These are phyloP conservation scores for Amphipyra tragopoginis DNA, from an alignment of 2,888 invertebrate genomes.

Conservation along the genomic window DNA sequence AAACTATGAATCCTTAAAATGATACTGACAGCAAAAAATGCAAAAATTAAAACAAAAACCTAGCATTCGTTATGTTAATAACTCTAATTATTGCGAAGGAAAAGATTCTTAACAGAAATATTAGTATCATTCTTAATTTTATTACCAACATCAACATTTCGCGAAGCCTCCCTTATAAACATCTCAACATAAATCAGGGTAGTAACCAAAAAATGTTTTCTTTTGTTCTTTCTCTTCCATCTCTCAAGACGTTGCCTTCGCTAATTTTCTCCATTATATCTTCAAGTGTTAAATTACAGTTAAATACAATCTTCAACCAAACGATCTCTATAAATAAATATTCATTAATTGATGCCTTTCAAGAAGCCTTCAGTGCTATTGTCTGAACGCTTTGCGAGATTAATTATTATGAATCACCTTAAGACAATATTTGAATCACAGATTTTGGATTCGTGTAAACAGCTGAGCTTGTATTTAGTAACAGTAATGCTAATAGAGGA, in stretches of 20 bases:
- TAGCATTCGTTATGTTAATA: neutral
- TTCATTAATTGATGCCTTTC: conserved; percentile 42
- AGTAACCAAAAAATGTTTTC: conserved; percentile 21
- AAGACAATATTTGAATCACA: conserved; percentile 50
- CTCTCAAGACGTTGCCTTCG: conserved; percentile 18
- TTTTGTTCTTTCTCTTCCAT: conserved; percentile 16
- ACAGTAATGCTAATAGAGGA: conserved; percentile 23
- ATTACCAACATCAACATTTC: conserved; percentile 33
- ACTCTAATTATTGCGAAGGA: conserved; percentile 16
- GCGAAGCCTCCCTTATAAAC: conserved; percentile 17
- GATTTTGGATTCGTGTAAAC: conserved; percentile 36
- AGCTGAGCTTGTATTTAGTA: conserved; percentile 23
- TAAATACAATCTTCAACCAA: conserved; percentile 22
- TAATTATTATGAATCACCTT: conserved; percentile 45
- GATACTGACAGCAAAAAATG: too few relatives aligned
- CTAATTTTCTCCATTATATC: conserved; percentile 33
- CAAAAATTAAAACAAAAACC: neutral
- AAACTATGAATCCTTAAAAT: too few relatives aligned
- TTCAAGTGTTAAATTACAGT: conserved; percentile 37
- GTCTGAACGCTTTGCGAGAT: conserved; percentile 38
- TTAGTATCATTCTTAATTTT: conserved; percentile 41
- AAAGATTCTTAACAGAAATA: conserved; percentile 22
- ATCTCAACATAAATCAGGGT: conserved; percentile 30
- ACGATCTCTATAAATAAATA: conserved; percentile 47
- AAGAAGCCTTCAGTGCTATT: conserved; percentile 23